phyloP scores from a whole-genome alignment of 2,888 invertebrate species.

The Amorpha juglandis region DNA sequence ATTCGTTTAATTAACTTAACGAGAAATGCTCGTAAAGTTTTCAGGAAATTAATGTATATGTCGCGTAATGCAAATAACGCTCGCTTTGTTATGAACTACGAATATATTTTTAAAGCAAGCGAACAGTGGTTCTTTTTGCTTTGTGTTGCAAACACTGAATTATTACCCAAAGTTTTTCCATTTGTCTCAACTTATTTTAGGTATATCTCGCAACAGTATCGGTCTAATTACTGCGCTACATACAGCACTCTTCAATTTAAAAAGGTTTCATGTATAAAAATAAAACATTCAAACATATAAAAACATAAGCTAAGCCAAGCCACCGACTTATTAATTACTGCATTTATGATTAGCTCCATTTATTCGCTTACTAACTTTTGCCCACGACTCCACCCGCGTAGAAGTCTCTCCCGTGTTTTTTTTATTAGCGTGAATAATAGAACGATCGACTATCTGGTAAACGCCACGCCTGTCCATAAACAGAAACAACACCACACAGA shows the following conservation, averaged over 20 bases:
- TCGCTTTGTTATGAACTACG: constrained; percentile 5
- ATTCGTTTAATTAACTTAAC: not conserved
- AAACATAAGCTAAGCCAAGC: no score
- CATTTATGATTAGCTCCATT: no score
- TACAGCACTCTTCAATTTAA: no score
- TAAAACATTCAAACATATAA: no score
- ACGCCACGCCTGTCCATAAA: no score
- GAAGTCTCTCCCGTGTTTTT: no score
- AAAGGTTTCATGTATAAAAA: no score
- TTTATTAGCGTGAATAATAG: no score
- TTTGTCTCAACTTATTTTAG: constrained; percentile 6
- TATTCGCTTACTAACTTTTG: not conserved
- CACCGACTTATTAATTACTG: no score
- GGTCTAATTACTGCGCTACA: not conserved
- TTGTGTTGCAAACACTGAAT: constrained; percentile 11
- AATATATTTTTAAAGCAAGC: constrained; percentile 17
- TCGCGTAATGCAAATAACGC: constrained; percentile 3
- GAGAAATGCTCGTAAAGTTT: not conserved
- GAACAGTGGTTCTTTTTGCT: not conserved
- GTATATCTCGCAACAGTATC: constrained; percentile 5
- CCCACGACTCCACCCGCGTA: no score
- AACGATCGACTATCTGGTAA: no score
- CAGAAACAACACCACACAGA: no score
- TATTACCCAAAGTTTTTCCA: constrained; percentile 15
- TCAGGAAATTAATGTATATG: constrained; percentile 1